Base-by-base conservation (phyloP, 1,140 invertebrate species). In the Tribolium madens region DNA sequence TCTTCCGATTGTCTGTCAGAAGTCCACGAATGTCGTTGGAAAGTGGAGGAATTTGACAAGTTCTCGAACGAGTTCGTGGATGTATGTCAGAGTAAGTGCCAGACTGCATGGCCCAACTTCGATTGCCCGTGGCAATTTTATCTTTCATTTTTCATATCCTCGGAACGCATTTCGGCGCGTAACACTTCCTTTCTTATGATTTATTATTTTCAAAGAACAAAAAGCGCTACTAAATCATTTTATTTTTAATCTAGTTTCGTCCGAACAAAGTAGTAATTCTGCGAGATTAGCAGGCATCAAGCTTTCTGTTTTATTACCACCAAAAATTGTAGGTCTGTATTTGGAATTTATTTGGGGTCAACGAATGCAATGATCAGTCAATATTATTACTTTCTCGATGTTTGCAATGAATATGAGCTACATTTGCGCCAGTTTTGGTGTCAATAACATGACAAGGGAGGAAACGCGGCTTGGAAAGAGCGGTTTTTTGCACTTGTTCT, bases 101-200 rank as follows among this genome's bases (percentile, higher is more conserved):
- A 64, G 57, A 64, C 57, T 64, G 57, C 57, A 64, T 33, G 57
- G 57, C 57, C 57, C 57, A 64, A 64, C 57, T 64, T 64, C 17
- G 10, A 6, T 12, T 3, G 57, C 57, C 13, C 14, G 6, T 64
- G 57, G 57, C 57, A 9, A 36, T 64, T 31, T 33, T 10, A 64
- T 64, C 57, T 64, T 64, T 64, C 57, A 64, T 64, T 64, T 64
- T 64, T 64, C 57, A 64, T 64, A 64, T 64, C 57, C 12, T 18
- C 26, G 13, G 31, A 33, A 33, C 26, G 57, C 9, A 31, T 64
- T 64, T 64, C 57, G 52, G 52, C 18, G 57, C 31, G 57, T 64
- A 64, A 64, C 57, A 64, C 57, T 64, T 64, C 57, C 57, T 64
- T 26, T 57, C 52, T 10, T 2, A 33, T 64, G 21, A 64, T 64